Base-by-base conservation (phyloP, 2,888 invertebrate species). In the Carcina quercana region DNA sequence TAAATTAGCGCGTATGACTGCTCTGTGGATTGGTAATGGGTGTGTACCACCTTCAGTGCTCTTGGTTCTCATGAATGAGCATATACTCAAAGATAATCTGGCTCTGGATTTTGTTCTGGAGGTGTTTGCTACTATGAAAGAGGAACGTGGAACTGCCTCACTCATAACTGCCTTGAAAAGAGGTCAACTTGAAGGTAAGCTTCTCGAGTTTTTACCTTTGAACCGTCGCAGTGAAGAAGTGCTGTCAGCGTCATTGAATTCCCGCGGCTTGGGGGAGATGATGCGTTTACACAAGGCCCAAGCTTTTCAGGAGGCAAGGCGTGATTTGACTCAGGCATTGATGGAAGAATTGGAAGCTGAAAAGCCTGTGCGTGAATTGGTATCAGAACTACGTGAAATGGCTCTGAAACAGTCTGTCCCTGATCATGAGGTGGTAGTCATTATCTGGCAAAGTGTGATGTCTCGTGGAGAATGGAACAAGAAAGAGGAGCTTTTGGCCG, bases 381-480 rank as follows among this genome's bases (percentile, higher is more conserved):
- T 94, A 48, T 84, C 88, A 43, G 94, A 95, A 73, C 88, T 96
- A 45, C 91, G 92, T 54, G 97, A 97, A 66, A 91, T 94, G 86
- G 92, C 95, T 50, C 80, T 84, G 55, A 92, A 92, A 68, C 89
- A 92, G 74, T 87, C 87, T 75, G 93, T 98, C 63, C 91, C 92
- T 33, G 97, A 97, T 74, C 93, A 95, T 68, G 97, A 97, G 84
- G 91, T 94, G 49, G 90, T 94, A 54, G 89, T 91, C 57, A 88
- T 95, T 75, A 94, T 97, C 58, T 98, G 97, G 97, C 91, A 90
- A 48, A 95, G 95, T 45, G 90, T 98, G 55, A 98, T 98, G 97
- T 91, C 92, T 32, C 91, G 94, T 58, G 94, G 95, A 37, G 97
- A 98, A 80, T 98, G 97, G 98, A 98, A 97, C 82, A 98, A 98